Evolutionary conservation across 1,140 invertebrate species (phyloP).

Genomic region (Pogonus chalceus): DNA sequence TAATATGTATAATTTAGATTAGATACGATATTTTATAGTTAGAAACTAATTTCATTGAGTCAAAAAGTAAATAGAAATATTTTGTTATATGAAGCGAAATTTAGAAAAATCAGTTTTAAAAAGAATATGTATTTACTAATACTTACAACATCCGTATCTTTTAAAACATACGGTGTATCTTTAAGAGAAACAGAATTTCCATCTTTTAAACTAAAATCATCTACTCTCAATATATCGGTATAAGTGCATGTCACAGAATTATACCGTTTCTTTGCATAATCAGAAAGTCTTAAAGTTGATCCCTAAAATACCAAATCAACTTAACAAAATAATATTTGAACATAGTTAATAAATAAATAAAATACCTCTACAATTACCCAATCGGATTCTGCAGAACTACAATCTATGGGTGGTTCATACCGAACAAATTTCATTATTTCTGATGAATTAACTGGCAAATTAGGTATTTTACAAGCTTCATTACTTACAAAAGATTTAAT

Average conservation of each 20-base stretch:
- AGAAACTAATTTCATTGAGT: constrained; percentile 3
- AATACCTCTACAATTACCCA: constrained; percentile 45
- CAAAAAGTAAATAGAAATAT: constrained; percentile 5
- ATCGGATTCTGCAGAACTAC: constrained; percentile 41
- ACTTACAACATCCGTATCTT: constrained; percentile 57
- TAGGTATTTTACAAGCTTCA: constrained; percentile 50
- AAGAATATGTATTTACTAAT: too few species aligned
- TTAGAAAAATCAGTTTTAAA: background rate
- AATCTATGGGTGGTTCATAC: constrained; percentile 46
- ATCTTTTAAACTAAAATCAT: constrained; percentile 43
- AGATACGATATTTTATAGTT: constrained; percentile 11
- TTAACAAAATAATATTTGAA: background rate
- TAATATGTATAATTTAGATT: constrained; percentile 9
- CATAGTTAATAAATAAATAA: constrained; percentile 3
- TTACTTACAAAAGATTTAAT: constrained; percentile 33
- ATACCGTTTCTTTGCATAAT: constrained; percentile 37
- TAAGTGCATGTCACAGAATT: constrained; percentile 44
- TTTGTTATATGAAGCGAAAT: background rate
- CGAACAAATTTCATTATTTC: constrained; percentile 59
- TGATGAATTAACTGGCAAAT: constrained; percentile 51
- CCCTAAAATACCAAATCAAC: constrained; percentile 24
- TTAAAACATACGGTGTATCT: constrained; percentile 47
- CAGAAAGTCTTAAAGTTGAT: constrained; percentile 43
- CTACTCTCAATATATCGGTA: constrained; percentile 49
- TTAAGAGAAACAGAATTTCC: constrained; percentile 38